Evolutionary conservation across 2,797 vertebrate genomes (phyloP), one percentile per base, ranked within the genome.

Genomic region (Chlorospingus semifuscus): DNA sequence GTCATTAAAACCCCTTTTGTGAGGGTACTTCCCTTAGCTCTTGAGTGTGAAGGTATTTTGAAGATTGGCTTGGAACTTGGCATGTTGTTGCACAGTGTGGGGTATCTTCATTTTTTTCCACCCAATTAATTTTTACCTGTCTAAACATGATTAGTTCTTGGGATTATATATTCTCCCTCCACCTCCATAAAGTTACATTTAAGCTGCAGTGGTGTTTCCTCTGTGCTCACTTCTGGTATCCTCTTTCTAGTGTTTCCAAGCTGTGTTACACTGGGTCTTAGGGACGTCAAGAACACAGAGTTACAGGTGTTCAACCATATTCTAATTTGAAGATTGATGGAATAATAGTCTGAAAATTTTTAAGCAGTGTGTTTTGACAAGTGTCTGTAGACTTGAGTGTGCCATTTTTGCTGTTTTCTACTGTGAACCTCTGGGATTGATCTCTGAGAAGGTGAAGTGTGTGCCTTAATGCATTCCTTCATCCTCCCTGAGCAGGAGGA

Each of bases 271-370:
- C 14, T 70, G 71, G 16, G 4, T 68, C 23, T 83, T 60, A 20
- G 22, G 15, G 19, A 61, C n/a, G 41, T 24, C 11, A 37, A 37
- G 27, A 69, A 5, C 34, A n/a, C 6, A 0, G 0, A 34, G 7
- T 53, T 69, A 53, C 0, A 2, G 42, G 8, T 61, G 39, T 83
- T 41, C 30, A 36, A 16, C 15, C 5, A 3, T 20, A 2, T 29
- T 71, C 37, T 55, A 56, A 30, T 39, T 32, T 68, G 46, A 52
- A 60, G 63, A 32, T 41, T 61, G 8, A 23, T 56, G 37, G 32
- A 64, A 29, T 78, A 63, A 59, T 26, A 64, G 55, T 47, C 15
- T 68, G 46, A 52, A 66, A 53, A 8, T 1, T 27, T 80, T 86
- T 23, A 71, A 91, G 37, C 37, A 29, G 8, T 69, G 26, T 60